Percentiles rank a stretch among this genome's conserved stretches.
phyloP scores from a whole-genome alignment of 2,888 invertebrate species.

The Panopea generosa region DNA sequence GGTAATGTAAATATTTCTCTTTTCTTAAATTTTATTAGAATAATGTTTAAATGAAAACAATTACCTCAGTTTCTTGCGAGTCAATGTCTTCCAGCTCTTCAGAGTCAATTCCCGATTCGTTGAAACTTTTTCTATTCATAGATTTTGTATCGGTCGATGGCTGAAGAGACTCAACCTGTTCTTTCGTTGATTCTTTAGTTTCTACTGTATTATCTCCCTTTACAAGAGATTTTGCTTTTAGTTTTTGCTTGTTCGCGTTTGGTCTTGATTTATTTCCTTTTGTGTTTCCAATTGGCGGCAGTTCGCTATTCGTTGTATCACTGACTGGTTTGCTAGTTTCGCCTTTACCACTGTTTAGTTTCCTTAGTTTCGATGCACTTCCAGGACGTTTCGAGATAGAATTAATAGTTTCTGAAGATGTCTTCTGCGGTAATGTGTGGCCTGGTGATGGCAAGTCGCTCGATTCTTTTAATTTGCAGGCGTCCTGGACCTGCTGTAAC shows the following conservation, averaged over 20 bases:
- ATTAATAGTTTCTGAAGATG: not conserved
- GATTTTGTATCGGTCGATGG: constrained; percentile 34
- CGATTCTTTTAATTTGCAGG: constrained; percentile 42
- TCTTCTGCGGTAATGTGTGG: constrained; percentile 12
- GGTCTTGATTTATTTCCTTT: constrained; percentile 17
- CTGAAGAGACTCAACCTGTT: constrained; percentile 37
- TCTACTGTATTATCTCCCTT: constrained; percentile 21
- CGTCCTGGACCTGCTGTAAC: constrained; percentile 65
- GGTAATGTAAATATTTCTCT: too few relatives aligned
- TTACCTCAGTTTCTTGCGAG: too few relatives aligned
- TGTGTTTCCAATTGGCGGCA: constrained; percentile 5
- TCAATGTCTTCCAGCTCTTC: too few relatives aligned
- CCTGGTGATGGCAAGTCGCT: not conserved
- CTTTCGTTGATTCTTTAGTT: not conserved
- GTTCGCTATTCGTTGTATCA: not conserved
- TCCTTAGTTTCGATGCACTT: constrained; percentile 46
- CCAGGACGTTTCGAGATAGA: constrained; percentile 23
- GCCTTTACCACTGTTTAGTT: constrained; percentile 24
- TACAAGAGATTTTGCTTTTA: constrained; percentile 23
- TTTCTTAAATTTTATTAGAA: too few relatives aligned
- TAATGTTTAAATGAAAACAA: too few relatives aligned
- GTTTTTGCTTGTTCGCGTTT: constrained; percentile 26
- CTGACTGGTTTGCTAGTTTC: not conserved
- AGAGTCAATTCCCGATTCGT: constrained; percentile 57
- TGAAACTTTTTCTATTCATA: constrained; percentile 33